Evolutionary conservation across 1,140 invertebrate species (phyloP), one percentile per base, ranked within the genome.

Genomic region (Cotesia typhae): DNA sequence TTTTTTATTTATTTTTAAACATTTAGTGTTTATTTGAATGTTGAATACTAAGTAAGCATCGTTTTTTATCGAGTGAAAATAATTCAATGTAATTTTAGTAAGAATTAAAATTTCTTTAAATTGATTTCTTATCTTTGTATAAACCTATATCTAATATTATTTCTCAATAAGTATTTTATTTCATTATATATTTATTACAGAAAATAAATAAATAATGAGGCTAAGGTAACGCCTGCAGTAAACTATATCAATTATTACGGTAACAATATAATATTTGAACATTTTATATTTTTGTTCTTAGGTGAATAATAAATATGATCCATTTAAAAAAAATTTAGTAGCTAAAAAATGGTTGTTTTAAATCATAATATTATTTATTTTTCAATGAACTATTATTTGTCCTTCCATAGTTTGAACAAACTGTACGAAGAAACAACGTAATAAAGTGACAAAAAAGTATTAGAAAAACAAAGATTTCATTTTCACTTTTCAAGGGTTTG

Each of bases 401-500:
- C 55, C 67, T 69, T 69, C 67, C 28, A 59, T 28, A 17, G n/a
- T 69, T 59, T 69, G 55, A 61, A 37, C 60, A 20, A 55, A 68
- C 67, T 17, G n/a, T 5, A 17, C 37, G 37, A 60, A 37, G 55
- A 60, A 63, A 37, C 3, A 61, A 4, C n/a, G 35, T 52, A 47
- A 35, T 53, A 3, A 12, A 4, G 5, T 17, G 6, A 53, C 6
- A 3, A 20, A 63, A 70, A 52, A 65, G 57, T 41, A 41, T 47
- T 7, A 61, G 47, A 59, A 66, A 55, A 36, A 59, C 35, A 67
- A 67, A 41, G 4, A 59, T 28, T 14, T 37, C 70, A 75, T 81
- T 80, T 80, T 81, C 78, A 78, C 78, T 78, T 81, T 76, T 79
- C 78, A 79, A 79, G 77, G 78, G 80, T 74, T 77, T 53, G 28